phyloP scores from a whole-genome alignment of 2,888 invertebrate genomes.

The Phlogophora meticulosa region DNA sequence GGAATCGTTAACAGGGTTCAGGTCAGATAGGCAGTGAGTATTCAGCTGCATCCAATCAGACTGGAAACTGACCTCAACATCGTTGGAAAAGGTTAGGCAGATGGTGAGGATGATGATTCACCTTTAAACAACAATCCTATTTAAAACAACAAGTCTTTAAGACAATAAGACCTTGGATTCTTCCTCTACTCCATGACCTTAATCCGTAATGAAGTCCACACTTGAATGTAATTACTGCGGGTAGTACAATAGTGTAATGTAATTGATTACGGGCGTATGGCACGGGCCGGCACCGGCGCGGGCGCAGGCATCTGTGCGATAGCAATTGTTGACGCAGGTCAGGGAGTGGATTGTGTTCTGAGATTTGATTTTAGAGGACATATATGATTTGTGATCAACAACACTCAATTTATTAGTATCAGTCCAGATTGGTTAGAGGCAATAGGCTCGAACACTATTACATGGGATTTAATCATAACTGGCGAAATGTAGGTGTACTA shows the following conservation, averaged over 20 bases:
- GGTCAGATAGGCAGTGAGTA: too few species aligned
- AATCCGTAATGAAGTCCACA: slow-evolving; percentile 32
- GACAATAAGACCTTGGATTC: slow-evolving; percentile 34
- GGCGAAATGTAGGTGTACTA: too few species aligned
- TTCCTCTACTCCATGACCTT: slow-evolving; percentile 42
- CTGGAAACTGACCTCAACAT: too few species aligned
- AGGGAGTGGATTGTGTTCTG: slow-evolving; percentile 37
- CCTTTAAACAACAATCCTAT: slow-evolving; percentile 2
- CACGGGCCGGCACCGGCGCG: slow-evolving; percentile 63
- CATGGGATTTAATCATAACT: too few species aligned
- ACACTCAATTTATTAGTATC: background rate
- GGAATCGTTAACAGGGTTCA: too few species aligned
- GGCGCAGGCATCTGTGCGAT: slow-evolving; percentile 56
- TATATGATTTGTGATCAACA: background rate
- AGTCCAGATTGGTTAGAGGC: too few species aligned
- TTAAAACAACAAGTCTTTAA: slow-evolving; percentile 2
- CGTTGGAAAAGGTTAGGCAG: too few species aligned
- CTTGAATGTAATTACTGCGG: slow-evolving; percentile 46
- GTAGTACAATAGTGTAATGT: slow-evolving; percentile 40
- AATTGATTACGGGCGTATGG: slow-evolving; percentile 59
- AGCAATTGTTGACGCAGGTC: slow-evolving; percentile 63
- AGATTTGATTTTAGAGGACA: slow-evolving; percentile 20
- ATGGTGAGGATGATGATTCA: too few species aligned
- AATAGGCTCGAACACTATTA: too few species aligned
- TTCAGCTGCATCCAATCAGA: too few species aligned